Evolutionary conservation across 2,113 vertebrate species (phyloP).

Genomic region (Thryonomys swinderianus): DNA sequence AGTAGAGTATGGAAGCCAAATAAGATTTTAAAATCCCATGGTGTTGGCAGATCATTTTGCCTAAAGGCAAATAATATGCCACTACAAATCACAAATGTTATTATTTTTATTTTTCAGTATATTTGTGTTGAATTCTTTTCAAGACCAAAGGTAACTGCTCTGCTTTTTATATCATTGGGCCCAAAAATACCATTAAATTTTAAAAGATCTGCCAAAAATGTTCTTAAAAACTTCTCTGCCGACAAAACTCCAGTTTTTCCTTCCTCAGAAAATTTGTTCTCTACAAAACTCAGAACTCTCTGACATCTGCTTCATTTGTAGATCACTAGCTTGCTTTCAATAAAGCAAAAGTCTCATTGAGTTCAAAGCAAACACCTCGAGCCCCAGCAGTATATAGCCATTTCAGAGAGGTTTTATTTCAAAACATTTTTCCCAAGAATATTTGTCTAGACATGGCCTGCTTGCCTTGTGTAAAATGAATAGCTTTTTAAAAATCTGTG

Average conservation of each 20-base stretch:
- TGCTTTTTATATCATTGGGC: background rate
- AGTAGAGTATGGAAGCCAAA: background rate
- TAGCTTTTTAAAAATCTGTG: constrained; percentile 66
- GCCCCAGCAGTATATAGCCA: constrained; percentile 52
- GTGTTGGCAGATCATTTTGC: constrained; percentile 34
- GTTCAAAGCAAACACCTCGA: constrained; percentile 68
- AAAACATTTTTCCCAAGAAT: constrained; percentile 73
- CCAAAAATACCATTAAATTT: constrained; percentile 50
- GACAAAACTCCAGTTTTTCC: constrained; percentile 52
- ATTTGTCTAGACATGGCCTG: constrained; percentile 78
- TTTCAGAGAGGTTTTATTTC: constrained; percentile 71
- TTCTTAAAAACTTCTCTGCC: constrained; percentile 47
- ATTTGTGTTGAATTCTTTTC: constrained; percentile 12
- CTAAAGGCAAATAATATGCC: constrained; percentile 33
- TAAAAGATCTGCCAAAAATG: constrained; percentile 30
- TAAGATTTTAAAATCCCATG: constrained; percentile 50
- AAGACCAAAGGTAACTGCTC: constrained; percentile 26
- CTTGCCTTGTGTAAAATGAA: constrained; percentile 73
- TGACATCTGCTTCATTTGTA: constrained; percentile 71
- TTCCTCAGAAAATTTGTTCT: constrained; percentile 40
- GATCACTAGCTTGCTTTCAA: constrained; percentile 65
- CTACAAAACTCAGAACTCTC: constrained; percentile 59
- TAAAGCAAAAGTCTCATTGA: constrained; percentile 62
- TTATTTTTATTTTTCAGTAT: constrained; percentile 50
- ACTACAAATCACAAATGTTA: constrained; percentile 29